Base-by-base conservation (phyloP, 1,140 invertebrate genomes). In the Camponotus pennsylvanicus region DNA sequence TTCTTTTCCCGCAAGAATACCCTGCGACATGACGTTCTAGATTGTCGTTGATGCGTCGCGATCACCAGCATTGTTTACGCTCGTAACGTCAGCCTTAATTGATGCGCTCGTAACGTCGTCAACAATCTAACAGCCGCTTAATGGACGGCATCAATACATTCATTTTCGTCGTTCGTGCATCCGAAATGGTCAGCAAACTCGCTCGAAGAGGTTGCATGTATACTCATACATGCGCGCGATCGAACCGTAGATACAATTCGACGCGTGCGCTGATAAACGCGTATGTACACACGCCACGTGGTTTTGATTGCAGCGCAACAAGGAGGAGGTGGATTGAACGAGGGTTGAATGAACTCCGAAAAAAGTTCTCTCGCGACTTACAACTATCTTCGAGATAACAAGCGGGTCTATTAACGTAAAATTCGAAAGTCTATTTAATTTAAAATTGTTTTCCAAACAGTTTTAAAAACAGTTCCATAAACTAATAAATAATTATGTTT, bases 251-350 rank as follows among this genome's bases (percentile, higher is more conserved):
- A 45, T 34, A 61, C 34, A 45, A 73, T 82, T 73, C 40, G 66
- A n/a, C 52, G 71, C 52, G 52, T 82, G 79, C 79, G 69, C 55
- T 27, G 79, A 61, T 49, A 61, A 75, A 75, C 52, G 40, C 79
- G 79, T 83, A 83, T 75, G 18, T 83, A 83, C 79, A 59, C 27
- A 27, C 61, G 69, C 69, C 79, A 83, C 79, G 79, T 83, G 55
- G 79, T 82, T 52, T 52, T 45, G 67, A 6, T 73, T 63, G 37
- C 55, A 45, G 55, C 6, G 18, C 37, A 45, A 59, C 69, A 9
- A 37, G 37, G 32, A 18, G 27, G 42, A 15, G 9, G 27, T 49
- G 21, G 15, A 13, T 18, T 18, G 34, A 21, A 8, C 34, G 21
- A 73, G 40, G 32, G 55, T 52, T 15, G 13, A 83, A 83, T n/a